phyloP scores from a whole-genome alignment of 1,140 invertebrate genomes.

The Macrostomum lignano region DNA sequence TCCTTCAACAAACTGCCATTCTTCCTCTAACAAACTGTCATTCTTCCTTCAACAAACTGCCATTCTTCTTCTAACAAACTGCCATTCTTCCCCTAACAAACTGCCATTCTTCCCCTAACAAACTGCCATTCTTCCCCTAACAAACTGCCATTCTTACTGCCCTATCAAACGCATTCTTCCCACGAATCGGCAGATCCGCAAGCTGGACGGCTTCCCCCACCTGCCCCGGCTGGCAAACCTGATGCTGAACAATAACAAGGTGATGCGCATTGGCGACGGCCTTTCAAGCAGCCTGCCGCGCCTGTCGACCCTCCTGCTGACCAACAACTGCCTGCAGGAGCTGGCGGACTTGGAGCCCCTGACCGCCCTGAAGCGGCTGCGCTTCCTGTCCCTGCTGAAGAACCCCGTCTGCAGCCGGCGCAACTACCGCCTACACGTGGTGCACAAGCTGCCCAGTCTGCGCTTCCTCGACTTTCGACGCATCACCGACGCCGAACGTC shows the following conservation, averaged over 20 bases:
- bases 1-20: too few relatives aligned
- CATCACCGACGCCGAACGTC: background rate
- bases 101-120: too few relatives aligned
- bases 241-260: slow-evolving; percentile 76
- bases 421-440: slow-evolving; percentile 61
- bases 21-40: too few relatives aligned
- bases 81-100: too few relatives aligned
- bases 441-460: slow-evolving; percentile 56
- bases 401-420: slow-evolving; percentile 79
- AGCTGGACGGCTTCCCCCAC: slow-evolving; percentile 80
- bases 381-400: slow-evolving; percentile 42
- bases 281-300: slow-evolving; percentile 63
- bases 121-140: too few relatives aligned
- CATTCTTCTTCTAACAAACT: too few relatives aligned
- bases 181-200: too few relatives aligned
- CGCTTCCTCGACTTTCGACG: slow-evolving; percentile 58
- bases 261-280: slow-evolving; percentile 62
- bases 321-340: slow-evolving; percentile 79
- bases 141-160: too few relatives aligned
- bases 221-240: slow-evolving; percentile 61
- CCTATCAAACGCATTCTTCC: too few relatives aligned
- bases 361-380: slow-evolving; percentile 43
- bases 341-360: slow-evolving; percentile 74
- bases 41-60: too few relatives aligned
- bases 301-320: slow-evolving; percentile 59